phyloP scores from a whole-genome alignment of 2,797 vertebrate genomes.

The Lacerta agilis region DNA sequence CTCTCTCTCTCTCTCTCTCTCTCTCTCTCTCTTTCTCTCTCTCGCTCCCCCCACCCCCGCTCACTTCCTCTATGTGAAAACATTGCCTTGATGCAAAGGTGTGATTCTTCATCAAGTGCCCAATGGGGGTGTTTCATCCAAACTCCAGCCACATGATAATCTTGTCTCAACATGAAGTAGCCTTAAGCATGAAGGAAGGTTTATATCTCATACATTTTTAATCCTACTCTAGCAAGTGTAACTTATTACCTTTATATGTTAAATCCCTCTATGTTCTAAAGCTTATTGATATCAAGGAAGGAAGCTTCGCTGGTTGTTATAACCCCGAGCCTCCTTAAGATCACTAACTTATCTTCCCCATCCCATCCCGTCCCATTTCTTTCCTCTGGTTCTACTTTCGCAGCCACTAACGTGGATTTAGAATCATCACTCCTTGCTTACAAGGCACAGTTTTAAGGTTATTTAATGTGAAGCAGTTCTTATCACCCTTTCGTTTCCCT shows the following conservation, averaged over 20 bases:
- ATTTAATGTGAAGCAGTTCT: background rate
- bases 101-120: constrained; percentile 48
- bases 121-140: constrained; percentile 50
- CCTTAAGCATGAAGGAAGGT: constrained; percentile 50
- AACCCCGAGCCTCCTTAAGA: constrained; percentile 14
- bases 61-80: constrained; percentile 2
- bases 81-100: constrained; percentile 33
- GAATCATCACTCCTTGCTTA: background rate
- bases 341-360: constrained; percentile 13
- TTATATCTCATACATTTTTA: constrained; percentile 49
- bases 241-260: constrained; percentile 59
- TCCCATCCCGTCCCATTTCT: background rate
- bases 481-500: background rate
- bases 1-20: too few species aligned
- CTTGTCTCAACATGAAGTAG: constrained; percentile 36
- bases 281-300: constrained; percentile 69
- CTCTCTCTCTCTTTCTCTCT: too few species aligned
- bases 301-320: background rate
- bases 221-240: constrained; percentile 60
- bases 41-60: background rate
- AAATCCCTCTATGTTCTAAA: constrained; percentile 63
- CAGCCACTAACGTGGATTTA: background rate
- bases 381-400: background rate
- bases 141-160: constrained; percentile 53
- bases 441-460: background rate